Evolutionary conservation across 2,113 vertebrate genomes (phyloP).

Genomic region (Sitta europaea): DNA sequence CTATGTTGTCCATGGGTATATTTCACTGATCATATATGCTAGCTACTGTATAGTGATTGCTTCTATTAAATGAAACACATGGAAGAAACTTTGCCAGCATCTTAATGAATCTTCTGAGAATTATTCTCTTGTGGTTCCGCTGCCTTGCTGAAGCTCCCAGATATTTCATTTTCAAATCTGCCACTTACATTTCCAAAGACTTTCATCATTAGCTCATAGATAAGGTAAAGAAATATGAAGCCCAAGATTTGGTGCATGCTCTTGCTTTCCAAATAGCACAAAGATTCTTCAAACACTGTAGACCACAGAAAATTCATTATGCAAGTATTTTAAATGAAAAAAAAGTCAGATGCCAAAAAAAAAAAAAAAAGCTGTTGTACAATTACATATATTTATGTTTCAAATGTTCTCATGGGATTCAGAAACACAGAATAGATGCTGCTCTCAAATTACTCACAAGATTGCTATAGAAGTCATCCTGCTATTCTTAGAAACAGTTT

Average conservation of each 20-base stretch:
- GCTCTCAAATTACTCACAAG: constrained; percentile 6
- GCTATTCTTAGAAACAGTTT: constrained; percentile 42
- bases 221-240: not conserved
- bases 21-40: not conserved
- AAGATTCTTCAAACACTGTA: not conserved
- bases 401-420: not conserved
- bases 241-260: not conserved
- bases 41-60: not conserved
- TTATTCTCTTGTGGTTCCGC: not conserved
- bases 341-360: not conserved
- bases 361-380: not conserved
- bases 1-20: not conserved
- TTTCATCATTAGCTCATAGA: not conserved
- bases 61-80: not conserved
- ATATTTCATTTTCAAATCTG: not conserved
- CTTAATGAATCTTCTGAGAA: not conserved
- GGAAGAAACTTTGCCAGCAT: not conserved
- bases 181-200: not conserved
- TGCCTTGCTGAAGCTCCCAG: not conserved
- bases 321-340: not conserved
- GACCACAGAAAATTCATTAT: not conserved
- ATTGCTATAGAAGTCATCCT: constrained; percentile 14
- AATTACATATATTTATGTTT: constrained; percentile 19
- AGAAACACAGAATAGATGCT: not conserved
- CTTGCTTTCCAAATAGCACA: not conserved